These are phyloP conservation scores for Staurois parvus DNA, from an alignment of 2,797 vertebrate species.

Conservation along the genomic window DNA sequence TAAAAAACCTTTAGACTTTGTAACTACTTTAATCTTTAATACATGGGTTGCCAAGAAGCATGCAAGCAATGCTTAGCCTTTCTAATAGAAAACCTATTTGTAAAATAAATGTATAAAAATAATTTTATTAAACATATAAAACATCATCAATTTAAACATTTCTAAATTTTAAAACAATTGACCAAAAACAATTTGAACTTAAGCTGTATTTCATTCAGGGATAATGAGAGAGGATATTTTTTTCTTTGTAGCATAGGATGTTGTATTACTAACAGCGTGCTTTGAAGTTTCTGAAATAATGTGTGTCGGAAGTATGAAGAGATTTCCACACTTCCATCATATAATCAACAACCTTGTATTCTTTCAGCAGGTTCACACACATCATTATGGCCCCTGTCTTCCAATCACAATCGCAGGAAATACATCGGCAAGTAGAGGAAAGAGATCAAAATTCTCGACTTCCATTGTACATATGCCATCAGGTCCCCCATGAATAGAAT, in stretches of 20 bases:
- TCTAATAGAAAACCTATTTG: too few relatives aligned
- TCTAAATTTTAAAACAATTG: background rate
- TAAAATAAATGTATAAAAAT: background rate
- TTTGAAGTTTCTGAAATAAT: conserved; percentile 31
- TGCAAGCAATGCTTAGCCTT: too few relatives aligned
- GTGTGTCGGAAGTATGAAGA: conserved; percentile 35
- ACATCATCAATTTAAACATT: too few relatives aligned
- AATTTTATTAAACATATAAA: background rate
- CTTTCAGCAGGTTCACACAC: conserved; percentile 58
- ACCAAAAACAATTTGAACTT: background rate
- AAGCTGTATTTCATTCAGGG: background rate
- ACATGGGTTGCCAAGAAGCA: too few relatives aligned
- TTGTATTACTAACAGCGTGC: background rate
- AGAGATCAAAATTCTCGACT: conserved; percentile 66
- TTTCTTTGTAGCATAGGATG: background rate
- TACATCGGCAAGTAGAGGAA: conserved; percentile 58
- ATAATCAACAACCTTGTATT: conserved; percentile 46
- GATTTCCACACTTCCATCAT: conserved; percentile 48
- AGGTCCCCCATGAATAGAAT: conserved; percentile 72
- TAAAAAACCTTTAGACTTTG: too few relatives aligned
- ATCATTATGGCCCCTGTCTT: conserved; percentile 67
- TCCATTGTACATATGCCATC: conserved; percentile 69
- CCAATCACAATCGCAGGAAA: conserved; percentile 78
- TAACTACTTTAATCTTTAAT: too few relatives aligned
- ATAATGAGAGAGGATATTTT: background rate